A percentile compares a stretch with the other conserved stretches of the same genome.
These are phyloP conservation scores for Chaenogobius annularis DNA, from an alignment of 2,113 vertebrate genomes.

Conservation along the genomic window DNA sequence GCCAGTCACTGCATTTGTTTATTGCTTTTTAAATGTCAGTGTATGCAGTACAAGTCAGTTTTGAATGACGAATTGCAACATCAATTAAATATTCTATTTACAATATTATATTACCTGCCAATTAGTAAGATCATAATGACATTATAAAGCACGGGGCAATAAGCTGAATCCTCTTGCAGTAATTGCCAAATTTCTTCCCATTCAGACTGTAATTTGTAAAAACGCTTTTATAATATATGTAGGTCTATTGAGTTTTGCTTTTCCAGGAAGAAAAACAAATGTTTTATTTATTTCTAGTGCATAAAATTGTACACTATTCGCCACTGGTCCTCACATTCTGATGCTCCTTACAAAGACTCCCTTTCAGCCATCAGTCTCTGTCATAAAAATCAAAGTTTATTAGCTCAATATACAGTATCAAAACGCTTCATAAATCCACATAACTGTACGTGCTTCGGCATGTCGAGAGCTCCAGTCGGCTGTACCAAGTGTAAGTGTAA, in stretches of 20 bases:
- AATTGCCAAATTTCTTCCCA: no score
- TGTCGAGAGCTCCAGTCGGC: constrained; percentile 3
- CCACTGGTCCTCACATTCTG: neutral
- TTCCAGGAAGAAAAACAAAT: neutral
- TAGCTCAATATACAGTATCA: constrained; percentile 9
- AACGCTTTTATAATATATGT: no score
- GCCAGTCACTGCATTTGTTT: neutral
- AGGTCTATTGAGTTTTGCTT: neutral
- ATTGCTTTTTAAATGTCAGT: neutral
- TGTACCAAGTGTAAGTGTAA: constrained; percentile 28
- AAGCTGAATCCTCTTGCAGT: no score
- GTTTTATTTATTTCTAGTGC: neutral
- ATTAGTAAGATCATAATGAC: neutral
- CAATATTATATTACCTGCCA: no score
- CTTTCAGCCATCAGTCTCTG: neutral
- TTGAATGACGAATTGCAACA: neutral
- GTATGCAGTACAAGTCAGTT: neutral
- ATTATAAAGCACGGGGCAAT: neutral
- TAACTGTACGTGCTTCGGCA: constrained; percentile 1
- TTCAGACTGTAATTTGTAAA: no score
- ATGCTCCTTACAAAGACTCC: no score
- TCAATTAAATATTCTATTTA: no score
- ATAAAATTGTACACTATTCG: neutral
- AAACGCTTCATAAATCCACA: constrained; percentile 10
- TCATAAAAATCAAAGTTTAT: constrained; percentile 9